Evolutionary conservation across 2,113 vertebrate genomes (phyloP), one percentile per base, ranked within the genome.

Genomic region (Datnioides undecimradiatus): DNA sequence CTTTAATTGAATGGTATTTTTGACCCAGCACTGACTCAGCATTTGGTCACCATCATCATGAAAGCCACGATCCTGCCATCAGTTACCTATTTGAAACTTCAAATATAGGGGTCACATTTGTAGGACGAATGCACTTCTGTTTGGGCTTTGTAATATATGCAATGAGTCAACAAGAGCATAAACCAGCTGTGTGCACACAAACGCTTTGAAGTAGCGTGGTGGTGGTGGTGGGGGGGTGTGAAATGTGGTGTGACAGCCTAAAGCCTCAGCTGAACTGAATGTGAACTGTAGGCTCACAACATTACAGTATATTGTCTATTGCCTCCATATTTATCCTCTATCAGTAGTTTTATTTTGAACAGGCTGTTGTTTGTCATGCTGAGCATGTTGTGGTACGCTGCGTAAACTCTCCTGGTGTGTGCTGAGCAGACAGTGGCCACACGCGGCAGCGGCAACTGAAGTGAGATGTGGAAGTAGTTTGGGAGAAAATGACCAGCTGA

Each of bases 251-350:
- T 63, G 70, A 71, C 75, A 80, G 70, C 85, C 41, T 4, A 13
- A 75, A 87, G 79, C 73, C 34, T 62, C 25, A 17, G 6, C 54
- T 76, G 45, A 88, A 89, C 89, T 67, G 45, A 41, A 46, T 12
- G 60, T 81, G 80, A 87, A 85, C 82, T 34, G 16, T 12, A 48
- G 76, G 66, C 21, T 21, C 17, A 23, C 60, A 57, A 40, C 34
- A n/a, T 51, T 33, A 43, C 63, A 46, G 46, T 27, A 14, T 45
- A 43, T 62, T 0, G 2, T 75, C 45, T 29, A n/a, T 62, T 41
- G 19, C 67, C 23, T 73, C 64, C 27, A 19, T 73, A 36, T 74
- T 65, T 67, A 49, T 70, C 48, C 52, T 54, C 31, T 27, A 38
- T 69, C 73, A 23, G 25, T n/a, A 33, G 11, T 68, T 73, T 76